These are phyloP conservation scores for Cryptomyrus ogoouensis DNA, from an alignment of 2,113 vertebrate genomes.

Conservation along the genomic window DNA sequence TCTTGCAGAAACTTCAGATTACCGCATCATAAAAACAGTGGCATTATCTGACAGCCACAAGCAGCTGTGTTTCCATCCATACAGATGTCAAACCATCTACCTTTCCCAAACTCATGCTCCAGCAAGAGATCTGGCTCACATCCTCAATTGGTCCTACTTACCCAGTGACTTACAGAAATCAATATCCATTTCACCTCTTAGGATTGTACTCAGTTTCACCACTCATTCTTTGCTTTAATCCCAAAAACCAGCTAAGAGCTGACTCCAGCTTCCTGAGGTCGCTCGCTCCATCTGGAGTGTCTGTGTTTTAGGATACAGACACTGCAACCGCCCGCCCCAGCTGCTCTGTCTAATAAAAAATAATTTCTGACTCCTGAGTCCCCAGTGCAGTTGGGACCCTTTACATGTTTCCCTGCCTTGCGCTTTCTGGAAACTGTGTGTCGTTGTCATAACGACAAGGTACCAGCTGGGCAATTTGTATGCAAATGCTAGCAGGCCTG, in stretches of 20 bases:
- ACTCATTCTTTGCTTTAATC: neutral
- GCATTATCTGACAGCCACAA: neutral
- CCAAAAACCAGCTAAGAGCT: neutral
- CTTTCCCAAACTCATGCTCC: neutral
- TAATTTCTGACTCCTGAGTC: slow-evolving; percentile 36
- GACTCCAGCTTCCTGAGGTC: neutral
- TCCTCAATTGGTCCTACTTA: neutral
- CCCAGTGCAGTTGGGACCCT: slow-evolving; percentile 32
- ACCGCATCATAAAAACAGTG: neutral
- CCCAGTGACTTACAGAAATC: slow-evolving; percentile 5
- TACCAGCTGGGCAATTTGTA: slow-evolving; percentile 72
- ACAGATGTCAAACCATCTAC: neutral
- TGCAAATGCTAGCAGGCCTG: slow-evolving; percentile 61
- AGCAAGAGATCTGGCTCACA: neutral
- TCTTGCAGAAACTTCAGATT: neutral
- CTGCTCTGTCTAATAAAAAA: neutral
- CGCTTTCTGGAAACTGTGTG: slow-evolving; percentile 59
- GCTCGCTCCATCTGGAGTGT: neutral
- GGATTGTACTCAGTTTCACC: neutral
- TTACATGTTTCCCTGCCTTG: slow-evolving; percentile 51
- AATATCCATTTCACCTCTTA: slow-evolving; percentile 2
- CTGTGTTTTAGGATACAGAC: neutral
- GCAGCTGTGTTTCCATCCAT: neutral
- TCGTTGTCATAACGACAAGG: slow-evolving; percentile 68
- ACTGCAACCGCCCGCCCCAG: neutral